phyloP scores from a whole-genome alignment of 2,113 vertebrate genomes.

The Ophthalmolycus amberensis region DNA sequence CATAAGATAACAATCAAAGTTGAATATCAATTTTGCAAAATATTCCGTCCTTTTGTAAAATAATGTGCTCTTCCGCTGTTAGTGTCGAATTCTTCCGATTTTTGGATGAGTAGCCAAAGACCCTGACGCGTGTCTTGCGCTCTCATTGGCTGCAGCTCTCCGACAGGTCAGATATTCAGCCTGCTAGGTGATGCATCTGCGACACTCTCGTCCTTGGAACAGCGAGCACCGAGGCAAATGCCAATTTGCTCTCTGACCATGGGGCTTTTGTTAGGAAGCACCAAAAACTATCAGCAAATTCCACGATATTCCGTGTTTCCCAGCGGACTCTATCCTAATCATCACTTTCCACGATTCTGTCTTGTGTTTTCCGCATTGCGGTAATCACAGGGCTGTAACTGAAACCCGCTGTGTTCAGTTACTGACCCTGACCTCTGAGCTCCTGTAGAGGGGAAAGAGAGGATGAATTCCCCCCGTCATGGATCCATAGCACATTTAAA shows the following conservation, averaged over 20 bases:
- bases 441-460: background rate
- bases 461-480: background rate
- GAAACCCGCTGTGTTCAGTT: background rate
- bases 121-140: background rate
- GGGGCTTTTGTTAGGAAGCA: background rate
- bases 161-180: background rate
- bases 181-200: background rate
- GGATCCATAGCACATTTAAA: conserved; percentile 26
- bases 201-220: too few species aligned
- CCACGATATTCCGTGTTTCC: background rate
- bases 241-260: background rate
- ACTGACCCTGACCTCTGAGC: conserved; percentile 39
- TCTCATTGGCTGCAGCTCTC: background rate
- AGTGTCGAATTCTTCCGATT: too few species aligned
- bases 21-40: too few species aligned
- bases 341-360: background rate
- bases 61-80: too few species aligned
- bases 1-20: too few species aligned
- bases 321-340: background rate
- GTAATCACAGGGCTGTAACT: background rate
- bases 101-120: too few species aligned
- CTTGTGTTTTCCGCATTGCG: background rate
- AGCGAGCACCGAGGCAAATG: too few species aligned
- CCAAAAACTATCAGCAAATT: background rate
- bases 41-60: too few species aligned